Base-by-base conservation (phyloP, 2,797 vertebrate species). In the Poecile montanus region DNA sequence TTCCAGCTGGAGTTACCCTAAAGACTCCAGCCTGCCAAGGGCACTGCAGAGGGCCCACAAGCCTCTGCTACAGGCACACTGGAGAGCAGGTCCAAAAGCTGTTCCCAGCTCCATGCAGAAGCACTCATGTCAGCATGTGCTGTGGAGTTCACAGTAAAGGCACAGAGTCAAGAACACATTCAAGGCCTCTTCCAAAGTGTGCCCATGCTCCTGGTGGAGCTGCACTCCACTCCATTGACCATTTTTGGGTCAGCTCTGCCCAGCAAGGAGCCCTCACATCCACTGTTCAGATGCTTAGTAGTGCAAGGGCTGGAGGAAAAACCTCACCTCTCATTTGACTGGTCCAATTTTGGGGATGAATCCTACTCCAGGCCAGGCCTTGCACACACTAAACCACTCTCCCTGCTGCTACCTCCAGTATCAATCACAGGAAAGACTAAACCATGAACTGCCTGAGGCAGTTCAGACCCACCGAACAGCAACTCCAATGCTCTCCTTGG, bases 61-160 rank as follows among this genome's bases (percentile, higher is more conserved):
- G 17, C 30, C 71, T 44, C 61, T 58, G 29, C 51, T 45, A 34
- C 6, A 62, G 48, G 27, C 15, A 22, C 8, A 10, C 5, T 9
- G 23, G 16, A 73, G 3, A 85, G 14, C 32, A 30, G 16, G 16
- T 40, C n/a, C 30, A 32, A 40, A 57, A 83, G 26, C 44, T 3
- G 1, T 1, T 72, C n/a, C 6, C 34, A 60, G 40, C 13, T 72
- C 38, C 36, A 56, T 0, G 9, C 2, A 10, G 53, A 78, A 78
- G 17, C 34, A 63, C 12, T 5, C 15, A 8, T 10, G 19, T 8
- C 21, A 56, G 34, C 29, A 38, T 0, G 0, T 0, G 0, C 42
- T 30, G 14, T 3, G 7, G 20, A 32, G 56, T 7, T 56, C 36
- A 21, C 27, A 58, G 17, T 5, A 10, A 73, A 79, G 32, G 29